phyloP scores from a whole-genome alignment of 2,888 invertebrate genomes.

The Notodonta ziczac region DNA sequence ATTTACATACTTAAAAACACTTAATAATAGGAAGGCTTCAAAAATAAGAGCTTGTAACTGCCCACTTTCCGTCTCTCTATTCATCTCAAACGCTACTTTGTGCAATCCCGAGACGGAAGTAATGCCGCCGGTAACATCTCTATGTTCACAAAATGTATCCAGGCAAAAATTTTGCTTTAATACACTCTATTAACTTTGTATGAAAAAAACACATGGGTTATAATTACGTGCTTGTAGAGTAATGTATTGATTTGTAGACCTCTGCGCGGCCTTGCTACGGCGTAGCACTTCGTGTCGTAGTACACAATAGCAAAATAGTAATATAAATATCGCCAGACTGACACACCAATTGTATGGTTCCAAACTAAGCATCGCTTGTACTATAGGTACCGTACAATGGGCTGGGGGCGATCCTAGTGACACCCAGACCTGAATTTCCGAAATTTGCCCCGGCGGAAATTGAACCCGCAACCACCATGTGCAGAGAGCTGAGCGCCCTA shows the following conservation, averaged over 20 bases:
- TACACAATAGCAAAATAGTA: neutral
- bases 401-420: too few relatives aligned
- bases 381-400: too few relatives aligned
- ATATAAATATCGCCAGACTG: too few relatives aligned
- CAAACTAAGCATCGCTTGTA: too few relatives aligned
- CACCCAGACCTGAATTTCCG: too few relatives aligned
- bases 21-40: neutral
- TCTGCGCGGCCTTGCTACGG: slow-evolving; percentile 23
- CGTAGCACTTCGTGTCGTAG: slow-evolving; percentile 44
- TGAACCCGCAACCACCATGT: too few relatives aligned
- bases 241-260: neutral
- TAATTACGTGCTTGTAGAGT: neutral
- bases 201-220: neutral
- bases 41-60: neutral
- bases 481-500: too few relatives aligned
- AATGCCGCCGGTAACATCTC: neutral
- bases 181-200: neutral
- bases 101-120: neutral
- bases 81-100: neutral
- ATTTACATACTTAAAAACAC: too few relatives aligned
- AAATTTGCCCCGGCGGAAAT: too few relatives aligned
- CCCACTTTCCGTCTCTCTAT: neutral
- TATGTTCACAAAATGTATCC: too few relatives aligned
- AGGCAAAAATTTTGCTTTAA: too few relatives aligned
- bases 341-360: too few relatives aligned